These are phyloP conservation scores for Mastigias papua DNA, from an alignment of 30 jellyfish, hydroid and myxozoan genomes.

Conservation along the genomic window DNA sequence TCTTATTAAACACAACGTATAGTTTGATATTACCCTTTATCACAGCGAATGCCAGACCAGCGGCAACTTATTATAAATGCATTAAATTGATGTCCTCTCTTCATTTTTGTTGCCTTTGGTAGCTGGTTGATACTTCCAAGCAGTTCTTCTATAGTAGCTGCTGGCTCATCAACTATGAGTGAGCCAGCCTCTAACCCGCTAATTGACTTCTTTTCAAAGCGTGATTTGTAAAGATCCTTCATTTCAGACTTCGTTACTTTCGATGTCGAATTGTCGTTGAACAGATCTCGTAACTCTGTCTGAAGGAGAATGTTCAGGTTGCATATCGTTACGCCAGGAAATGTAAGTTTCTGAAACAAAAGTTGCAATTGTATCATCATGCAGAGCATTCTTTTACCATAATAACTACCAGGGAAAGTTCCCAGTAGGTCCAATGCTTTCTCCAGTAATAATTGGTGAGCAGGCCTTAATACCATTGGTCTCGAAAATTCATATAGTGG, in stretches of 20 bases:
- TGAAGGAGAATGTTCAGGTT: constrained; percentile 10
- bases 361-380: too few relatives aligned
- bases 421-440: too few relatives aligned
- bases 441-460: too few relatives aligned
- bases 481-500: too few relatives aligned
- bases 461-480: too few relatives aligned
- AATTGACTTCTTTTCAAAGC: not conserved
- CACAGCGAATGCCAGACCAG: constrained; percentile 7
- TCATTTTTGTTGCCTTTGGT: not conserved
- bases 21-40: constrained; percentile 18
- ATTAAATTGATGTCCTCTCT: constrained; percentile 5
- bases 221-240: not conserved
- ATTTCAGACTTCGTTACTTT: not conserved
- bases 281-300: not conserved
- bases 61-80: not conserved
- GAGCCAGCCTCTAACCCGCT: not conserved
- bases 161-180: not conserved
- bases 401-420: not conserved
- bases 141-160: not conserved
- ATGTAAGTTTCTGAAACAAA: not conserved
- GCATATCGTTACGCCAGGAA: constrained; percentile 37
- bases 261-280: not conserved
- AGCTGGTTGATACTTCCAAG: constrained; percentile 1
- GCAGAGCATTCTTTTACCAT: not conserved
- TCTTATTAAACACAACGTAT: not conserved